Base-by-base conservation (phyloP, 2,888 invertebrate genomes). In the Erannis defoliaria region DNA sequence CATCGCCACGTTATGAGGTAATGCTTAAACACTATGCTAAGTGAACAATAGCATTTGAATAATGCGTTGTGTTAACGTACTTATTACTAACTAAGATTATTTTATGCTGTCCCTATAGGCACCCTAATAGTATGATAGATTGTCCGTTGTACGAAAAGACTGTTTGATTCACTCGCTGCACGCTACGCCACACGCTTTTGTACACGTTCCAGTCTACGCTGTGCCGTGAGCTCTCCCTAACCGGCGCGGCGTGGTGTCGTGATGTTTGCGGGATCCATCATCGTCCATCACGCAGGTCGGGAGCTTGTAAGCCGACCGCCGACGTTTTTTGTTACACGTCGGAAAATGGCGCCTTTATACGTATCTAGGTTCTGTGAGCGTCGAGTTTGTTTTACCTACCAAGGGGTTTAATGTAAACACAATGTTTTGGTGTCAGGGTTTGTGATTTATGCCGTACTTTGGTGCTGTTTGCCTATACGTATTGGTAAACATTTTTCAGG, bases 231-330 rank as follows among this genome's bases (percentile, higher is more conserved):
- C 12, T 10, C 21, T 12, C 9, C 18, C 18, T 31, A n/a, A 14
- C 14, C 8, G n/a, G 33, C 38, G 14, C 43, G 48, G 33, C 10
- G 46, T 18, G 33, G 43, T n/a, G 46, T 50, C 51, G 37, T 31
- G 46, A 12, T 45, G 66, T 51, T 63, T 67, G 68, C 65, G 60
- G 67, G 61, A 76, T 78, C 77, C 58, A 70, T 78, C 78, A 76
- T 70, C 73, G 76, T 78, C 73, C 71, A 77, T 77, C 78, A 78
- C 58, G 23, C 23, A n/a, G 46, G 66, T 71, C 71, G 16, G 26
- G 16, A 46, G 48, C 40, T 49, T 26, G 60, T 38, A 45, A 43
- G 37, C 55, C 42, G 48, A 31, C 35, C 53, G 21, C 55, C 42
- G 23, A 19, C 31, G 45, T 29, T 42, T 59, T 54, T 61, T 61